These are phyloP conservation scores for Arenicola marina DNA, from an alignment of 2,888 invertebrate species.

Conservation along the genomic window DNA sequence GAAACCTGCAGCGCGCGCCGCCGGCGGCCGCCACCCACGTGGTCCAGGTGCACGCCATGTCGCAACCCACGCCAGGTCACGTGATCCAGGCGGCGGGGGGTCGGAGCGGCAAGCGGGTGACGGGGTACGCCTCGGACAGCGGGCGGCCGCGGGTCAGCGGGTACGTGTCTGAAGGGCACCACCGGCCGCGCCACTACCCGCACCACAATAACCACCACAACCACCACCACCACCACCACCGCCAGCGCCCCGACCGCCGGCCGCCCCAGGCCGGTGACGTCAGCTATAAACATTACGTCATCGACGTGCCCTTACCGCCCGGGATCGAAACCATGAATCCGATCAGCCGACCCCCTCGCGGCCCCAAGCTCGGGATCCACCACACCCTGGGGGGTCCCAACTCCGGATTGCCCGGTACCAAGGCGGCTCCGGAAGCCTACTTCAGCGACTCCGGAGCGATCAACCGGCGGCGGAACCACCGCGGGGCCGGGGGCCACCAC, in stretches of 20 bases:
- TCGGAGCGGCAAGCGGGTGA: neutral
- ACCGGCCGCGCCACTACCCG: slow-evolving; percentile 7
- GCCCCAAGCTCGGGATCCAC: slow-evolving; percentile 7
- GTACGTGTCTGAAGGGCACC: neutral
- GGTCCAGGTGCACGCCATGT: neutral
- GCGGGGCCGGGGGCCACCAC: neutral
- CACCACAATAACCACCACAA: neutral
- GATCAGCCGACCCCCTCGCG: slow-evolving; percentile 51
- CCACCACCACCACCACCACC: neutral
- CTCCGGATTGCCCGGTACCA: slow-evolving; percentile 12
- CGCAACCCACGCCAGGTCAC: neutral
- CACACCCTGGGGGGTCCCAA: slow-evolving; percentile 4
- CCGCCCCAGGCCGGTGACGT: neutral
- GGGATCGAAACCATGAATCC: neutral
- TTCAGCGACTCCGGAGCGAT: neutral
- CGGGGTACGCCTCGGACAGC: slow-evolving; percentile 13
- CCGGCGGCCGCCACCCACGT: neutral
- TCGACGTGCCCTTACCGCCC: neutral
- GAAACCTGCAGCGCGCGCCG: neutral
- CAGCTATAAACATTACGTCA: slow-evolving; percentile 14
- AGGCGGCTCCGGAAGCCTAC: neutral
- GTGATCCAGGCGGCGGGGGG: too few species aligned
- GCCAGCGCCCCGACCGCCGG: neutral
- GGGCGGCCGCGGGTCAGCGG: slow-evolving; percentile 12
- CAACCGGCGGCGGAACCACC: neutral